These are phyloP conservation scores for Stenichneumon culpator DNA, from an alignment of 2,888 invertebrate species.

Conservation along the genomic window DNA sequence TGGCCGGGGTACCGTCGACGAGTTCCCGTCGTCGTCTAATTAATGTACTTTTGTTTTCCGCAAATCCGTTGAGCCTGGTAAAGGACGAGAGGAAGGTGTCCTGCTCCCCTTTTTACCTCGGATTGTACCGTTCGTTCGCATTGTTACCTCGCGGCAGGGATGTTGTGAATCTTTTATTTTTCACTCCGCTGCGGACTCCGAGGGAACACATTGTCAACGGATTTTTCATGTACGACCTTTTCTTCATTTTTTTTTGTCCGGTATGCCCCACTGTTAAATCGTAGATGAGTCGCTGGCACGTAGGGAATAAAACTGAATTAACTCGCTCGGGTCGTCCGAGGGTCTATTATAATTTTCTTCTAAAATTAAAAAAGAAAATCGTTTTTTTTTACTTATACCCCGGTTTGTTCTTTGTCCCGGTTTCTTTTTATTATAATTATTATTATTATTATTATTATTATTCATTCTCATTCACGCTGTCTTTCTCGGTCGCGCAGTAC, in stretches of 20 bases:
- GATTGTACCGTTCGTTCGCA: conserved; percentile 14
- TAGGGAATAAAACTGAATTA: conserved; percentile 26
- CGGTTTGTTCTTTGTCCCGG: conserved; percentile 24
- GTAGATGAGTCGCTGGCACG: conserved; percentile 19
- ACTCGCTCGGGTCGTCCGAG: not conserved
- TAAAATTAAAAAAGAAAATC: conserved; percentile 25
- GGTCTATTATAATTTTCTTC: not conserved
- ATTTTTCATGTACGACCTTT: conserved; percentile 8
- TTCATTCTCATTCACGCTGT: conserved; percentile 37
- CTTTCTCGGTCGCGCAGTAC: conserved; percentile 59
- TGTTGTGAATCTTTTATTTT: conserved; percentile 26
- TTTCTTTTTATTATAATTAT: conserved; percentile 50
- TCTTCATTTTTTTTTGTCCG: not conserved
- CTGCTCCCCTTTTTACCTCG: conserved; percentile 5
- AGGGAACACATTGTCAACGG: conserved; percentile 6
- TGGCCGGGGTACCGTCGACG: conserved; percentile 21
- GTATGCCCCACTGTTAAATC: conserved; percentile 17
- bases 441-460: conserved; percentile 49
- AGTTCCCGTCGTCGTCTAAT: conserved; percentile 48
- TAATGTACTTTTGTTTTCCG: conserved; percentile 56
- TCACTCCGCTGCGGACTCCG: not conserved
- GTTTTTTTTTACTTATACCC: conserved; percentile 12
- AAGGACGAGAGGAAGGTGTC: conserved; percentile 26
- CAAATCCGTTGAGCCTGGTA: conserved; percentile 49
- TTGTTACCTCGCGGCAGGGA: conserved; percentile 19